A percentile compares a stretch with the other conserved stretches of the same genome.
phyloP scores from a whole-genome alignment of 2,888 invertebrate species.

The Drosophila anomelani region DNA sequence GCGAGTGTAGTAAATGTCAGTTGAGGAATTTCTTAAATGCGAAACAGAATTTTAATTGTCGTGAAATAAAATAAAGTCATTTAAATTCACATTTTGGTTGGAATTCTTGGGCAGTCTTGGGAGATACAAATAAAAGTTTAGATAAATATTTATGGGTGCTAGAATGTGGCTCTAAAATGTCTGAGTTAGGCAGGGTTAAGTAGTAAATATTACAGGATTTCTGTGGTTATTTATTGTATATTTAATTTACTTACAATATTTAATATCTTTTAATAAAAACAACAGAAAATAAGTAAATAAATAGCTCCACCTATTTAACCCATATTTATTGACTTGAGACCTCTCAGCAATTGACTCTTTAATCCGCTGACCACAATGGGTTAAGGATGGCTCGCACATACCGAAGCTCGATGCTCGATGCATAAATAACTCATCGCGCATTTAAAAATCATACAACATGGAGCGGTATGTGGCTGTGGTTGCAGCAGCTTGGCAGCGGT shows the following conservation, averaged over 20 bases:
- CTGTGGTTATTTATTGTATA: no score
- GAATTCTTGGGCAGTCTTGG: not conserved
- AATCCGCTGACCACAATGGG: constrained; percentile 43
- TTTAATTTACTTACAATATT: no score
- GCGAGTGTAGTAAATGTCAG: not conserved
- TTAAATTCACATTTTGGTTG: not conserved
- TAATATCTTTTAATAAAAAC: not conserved
- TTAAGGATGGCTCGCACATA: constrained; percentile 65
- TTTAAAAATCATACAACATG: constrained; percentile 74
- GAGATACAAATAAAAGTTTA: not conserved
- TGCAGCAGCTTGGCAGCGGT: constrained; percentile 21
- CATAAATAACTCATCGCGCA: constrained; percentile 80
- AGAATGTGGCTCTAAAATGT: not conserved
- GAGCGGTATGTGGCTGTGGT: constrained; percentile 52
- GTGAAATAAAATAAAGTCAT: not conserved
- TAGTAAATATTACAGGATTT: not conserved
- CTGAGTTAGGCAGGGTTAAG: not conserved
- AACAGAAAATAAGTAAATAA: not conserved
- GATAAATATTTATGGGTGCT: no score
- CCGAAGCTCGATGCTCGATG: constrained; percentile 60
- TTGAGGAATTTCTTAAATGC: not conserved
- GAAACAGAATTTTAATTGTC: not conserved
- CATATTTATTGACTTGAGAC: constrained; percentile 2
- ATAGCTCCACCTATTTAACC: not conserved
- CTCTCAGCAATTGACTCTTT: constrained; percentile 6